Percentiles rank a stretch among this genome's conserved stretches.
Evolutionary conservation across 2,797 vertebrate species (phyloP).

Genomic region (Hybognathus amarus): DNA sequence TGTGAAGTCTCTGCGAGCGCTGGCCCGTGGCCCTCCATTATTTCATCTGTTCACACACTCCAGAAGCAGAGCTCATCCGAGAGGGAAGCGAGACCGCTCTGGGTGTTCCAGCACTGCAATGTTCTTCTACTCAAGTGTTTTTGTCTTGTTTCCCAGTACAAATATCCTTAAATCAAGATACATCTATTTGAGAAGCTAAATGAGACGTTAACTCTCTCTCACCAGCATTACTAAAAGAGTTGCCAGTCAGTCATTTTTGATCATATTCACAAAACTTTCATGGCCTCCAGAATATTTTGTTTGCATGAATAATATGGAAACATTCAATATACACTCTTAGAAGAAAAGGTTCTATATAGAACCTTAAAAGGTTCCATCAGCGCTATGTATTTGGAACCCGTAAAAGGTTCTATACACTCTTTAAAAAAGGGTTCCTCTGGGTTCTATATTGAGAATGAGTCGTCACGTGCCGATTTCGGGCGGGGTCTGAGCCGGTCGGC

Average conservation of each 20-base stretch:
- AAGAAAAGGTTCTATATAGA: too few species aligned
- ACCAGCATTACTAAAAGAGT: not conserved
- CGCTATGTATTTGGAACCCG: too few species aligned
- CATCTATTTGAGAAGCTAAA: not conserved
- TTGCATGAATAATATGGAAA: not conserved
- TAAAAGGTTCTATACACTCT: too few species aligned
- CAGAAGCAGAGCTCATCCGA: conserved; percentile 32
- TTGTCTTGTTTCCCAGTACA: not conserved
- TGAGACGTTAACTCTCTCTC: not conserved
- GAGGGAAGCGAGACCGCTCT: conserved; percentile 12
- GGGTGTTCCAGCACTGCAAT: not conserved
- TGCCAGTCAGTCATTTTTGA: not conserved
- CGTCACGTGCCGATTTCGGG: too few species aligned
- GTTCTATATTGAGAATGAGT: too few species aligned
- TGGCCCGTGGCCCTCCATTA: conserved; percentile 39
- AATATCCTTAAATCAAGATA: not conserved
- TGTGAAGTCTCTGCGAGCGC: conserved; percentile 42
- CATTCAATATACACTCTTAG: not conserved
- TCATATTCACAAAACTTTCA: not conserved
- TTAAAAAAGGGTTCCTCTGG: too few species aligned
- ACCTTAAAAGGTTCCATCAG: too few species aligned
- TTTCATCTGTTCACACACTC: conserved; percentile 50
- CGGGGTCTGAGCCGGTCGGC: too few species aligned
- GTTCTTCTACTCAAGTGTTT: not conserved
- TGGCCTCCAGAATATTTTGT: not conserved